Base-by-base conservation (phyloP, 2,113 vertebrate genomes). In the Nothoprocta perdicaria region DNA sequence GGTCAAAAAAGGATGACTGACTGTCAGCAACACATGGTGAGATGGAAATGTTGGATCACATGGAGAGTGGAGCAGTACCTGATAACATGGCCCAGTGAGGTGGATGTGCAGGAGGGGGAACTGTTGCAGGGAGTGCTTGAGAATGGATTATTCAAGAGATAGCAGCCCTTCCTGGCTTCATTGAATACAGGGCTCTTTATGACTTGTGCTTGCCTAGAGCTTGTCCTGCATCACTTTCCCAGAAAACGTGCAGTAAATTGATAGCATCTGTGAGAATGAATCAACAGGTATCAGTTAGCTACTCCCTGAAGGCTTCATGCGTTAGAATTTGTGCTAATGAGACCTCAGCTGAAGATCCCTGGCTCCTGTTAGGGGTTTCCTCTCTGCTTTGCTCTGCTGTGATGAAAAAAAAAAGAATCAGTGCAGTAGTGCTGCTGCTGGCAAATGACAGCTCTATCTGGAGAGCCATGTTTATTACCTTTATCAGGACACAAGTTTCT, bases 261-360 rank as follows among this genome's bases (percentile, higher is more conserved):
- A 67, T 94, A 71, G 24, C 13, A 48, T 86, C 69, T 91, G 68
- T 77, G 73, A 91, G 82, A 86, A 94, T 26, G 33, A 92, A 85
- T 91, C 79, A 85, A 82, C 68, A 88, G 87, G 68, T 94, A 26
- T 43, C 62, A 46, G 68, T 82, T 74, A 86, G 55, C 46, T 88
- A 41, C 27, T 86, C 43, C 72, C 62, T 80, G 73, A 91, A 89
- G 46, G 63, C n/a, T 40, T 91, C 2, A 0, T 63, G 52, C 61
- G 6, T 69, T 88, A 58, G n/a, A 31, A 86, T 80, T 92, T 35
- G 24, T 72, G 68, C 55, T 67, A 83, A 89, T 0, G 9, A 74
- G 46, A 80, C 31, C 31, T 91, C 87, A 16, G 18, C 50, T 87
- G 79, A 83, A 94, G 75, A 63, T 80, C 41, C 46, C 27, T 18